Evolutionary conservation across 2,797 vertebrate species (phyloP).

Genomic region (Propithecus deckenii): DNA sequence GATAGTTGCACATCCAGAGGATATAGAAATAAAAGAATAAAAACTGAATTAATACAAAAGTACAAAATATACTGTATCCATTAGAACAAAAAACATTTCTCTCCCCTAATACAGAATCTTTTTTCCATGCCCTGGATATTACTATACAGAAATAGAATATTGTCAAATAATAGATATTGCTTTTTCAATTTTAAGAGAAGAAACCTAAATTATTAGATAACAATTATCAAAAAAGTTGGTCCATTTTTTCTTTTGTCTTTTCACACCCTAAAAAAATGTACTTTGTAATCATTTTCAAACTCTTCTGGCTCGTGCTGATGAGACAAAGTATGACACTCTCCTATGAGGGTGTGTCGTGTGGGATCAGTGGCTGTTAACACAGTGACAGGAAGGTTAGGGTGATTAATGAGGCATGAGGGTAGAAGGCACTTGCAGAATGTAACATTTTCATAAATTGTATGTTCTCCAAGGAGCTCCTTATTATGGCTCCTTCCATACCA

Average conservation of each 20-base stretch:
- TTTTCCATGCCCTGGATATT: background rate
- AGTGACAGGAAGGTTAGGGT: background rate
- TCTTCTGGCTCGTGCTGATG: background rate
- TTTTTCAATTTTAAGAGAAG: conserved; percentile 30
- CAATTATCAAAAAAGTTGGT: background rate
- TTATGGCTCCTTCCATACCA: background rate
- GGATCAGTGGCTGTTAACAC: background rate
- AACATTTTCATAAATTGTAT: conserved; percentile 22
- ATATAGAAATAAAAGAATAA: conserved; percentile 3
- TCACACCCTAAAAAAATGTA: background rate
- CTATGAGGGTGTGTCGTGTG: background rate
- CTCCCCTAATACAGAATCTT: background rate
- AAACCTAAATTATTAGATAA: background rate
- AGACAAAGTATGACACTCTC: background rate
- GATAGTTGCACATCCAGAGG: background rate
- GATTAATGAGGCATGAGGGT: background rate
- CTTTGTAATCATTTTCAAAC: background rate
- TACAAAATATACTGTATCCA: background rate
- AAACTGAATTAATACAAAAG: background rate
- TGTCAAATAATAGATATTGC: background rate
- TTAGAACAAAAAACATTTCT: background rate
- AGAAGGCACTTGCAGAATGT: background rate
- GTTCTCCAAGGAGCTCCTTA: background rate
- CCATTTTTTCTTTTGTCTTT: background rate
- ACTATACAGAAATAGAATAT: background rate